phyloP scores from a whole-genome alignment of 2,113 vertebrate species.

The Suncus etruscus region DNA sequence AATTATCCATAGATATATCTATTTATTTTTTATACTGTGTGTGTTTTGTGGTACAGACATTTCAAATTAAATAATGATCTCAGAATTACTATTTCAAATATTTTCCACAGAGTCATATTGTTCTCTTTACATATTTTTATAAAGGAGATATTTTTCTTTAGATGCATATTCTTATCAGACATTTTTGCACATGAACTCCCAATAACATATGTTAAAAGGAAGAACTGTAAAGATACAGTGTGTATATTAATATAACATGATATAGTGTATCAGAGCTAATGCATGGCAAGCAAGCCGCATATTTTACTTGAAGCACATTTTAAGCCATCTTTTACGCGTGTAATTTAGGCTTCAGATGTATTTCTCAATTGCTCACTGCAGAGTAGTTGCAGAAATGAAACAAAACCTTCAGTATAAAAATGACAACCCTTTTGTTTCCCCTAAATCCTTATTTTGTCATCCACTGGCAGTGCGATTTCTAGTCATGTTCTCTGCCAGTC shows the following conservation, averaged over 20 bases:
- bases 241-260: not conserved
- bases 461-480: constrained; percentile 87
- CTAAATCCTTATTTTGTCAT: constrained; percentile 88
- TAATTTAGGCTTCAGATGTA: constrained; percentile 72
- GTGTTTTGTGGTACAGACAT: not conserved
- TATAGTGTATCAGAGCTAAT: not conserved
- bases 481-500: constrained; percentile 90
- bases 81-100: constrained; percentile 10
- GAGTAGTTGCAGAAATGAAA: constrained; percentile 82
- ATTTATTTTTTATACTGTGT: not conserved
- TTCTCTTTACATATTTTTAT: constrained; percentile 5
- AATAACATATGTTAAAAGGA: constrained; percentile 47
- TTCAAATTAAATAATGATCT: constrained; percentile 44
- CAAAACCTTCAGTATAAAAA: constrained; percentile 85
- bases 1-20: not conserved
- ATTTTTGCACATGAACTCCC: not conserved
- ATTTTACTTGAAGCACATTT: not conserved
- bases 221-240: not conserved
- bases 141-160: constrained; percentile 14
- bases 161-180: not conserved
- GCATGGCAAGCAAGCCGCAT: not conserved
- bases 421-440: constrained; percentile 89
- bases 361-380: constrained; percentile 63
- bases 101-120: constrained; percentile 12
- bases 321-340: constrained; percentile 66